Evolutionary conservation across 2,888 invertebrate genomes (phyloP), one percentile per base, ranked within the genome.

Genomic region (Limulus polyphemus): DNA sequence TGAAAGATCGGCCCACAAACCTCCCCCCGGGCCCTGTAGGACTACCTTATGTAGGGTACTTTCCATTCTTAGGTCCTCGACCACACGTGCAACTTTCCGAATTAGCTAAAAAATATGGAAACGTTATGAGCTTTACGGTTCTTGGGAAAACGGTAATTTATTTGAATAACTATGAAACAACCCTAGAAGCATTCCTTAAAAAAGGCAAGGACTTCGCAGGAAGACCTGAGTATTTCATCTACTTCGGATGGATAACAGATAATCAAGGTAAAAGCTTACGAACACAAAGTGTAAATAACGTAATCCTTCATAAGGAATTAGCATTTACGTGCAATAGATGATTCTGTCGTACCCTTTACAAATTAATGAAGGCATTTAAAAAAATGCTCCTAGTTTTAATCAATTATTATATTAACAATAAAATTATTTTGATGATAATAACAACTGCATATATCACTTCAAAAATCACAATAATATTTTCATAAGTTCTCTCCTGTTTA

Each of bases 51-150:
- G 32, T 54, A 13, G 54, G 54, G 11, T 54, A 54, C 54, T 11
- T 32, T 11, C 54, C 54, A 32, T 54, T 54, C 32, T 11, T 54
- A 14, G 32, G 16, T 32, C 3, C 54, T 11, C 16, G 11, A 11
- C 54, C n/a, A 11, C 14, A 54, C 54, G 11, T 9, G 11, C 11
- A 9, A 13, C 14, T 54, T 11, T 54, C 54, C 2, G 32, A 54
- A 54, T n/a, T 54, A 32, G 16, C 54, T 11, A 32, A 54, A 54
- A 54, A 54, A n/a, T 54, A 54, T 14, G 54, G 54, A 32, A 47
- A 56, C n/a, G 47, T 56, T 3, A 56, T 56, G 32, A 17, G 17
- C 32, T n/a, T 56, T n/a, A 56, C n/a, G 2, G 46, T 56, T 17
- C 5, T 56, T 17, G 32, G 56, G 4, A 46, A 56, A 32, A 12